Percentiles rank a stretch among this genome's conserved stretches.
Evolutionary conservation across 2,888 invertebrate genomes (phyloP).

Genomic region (Clivina fossor): DNA sequence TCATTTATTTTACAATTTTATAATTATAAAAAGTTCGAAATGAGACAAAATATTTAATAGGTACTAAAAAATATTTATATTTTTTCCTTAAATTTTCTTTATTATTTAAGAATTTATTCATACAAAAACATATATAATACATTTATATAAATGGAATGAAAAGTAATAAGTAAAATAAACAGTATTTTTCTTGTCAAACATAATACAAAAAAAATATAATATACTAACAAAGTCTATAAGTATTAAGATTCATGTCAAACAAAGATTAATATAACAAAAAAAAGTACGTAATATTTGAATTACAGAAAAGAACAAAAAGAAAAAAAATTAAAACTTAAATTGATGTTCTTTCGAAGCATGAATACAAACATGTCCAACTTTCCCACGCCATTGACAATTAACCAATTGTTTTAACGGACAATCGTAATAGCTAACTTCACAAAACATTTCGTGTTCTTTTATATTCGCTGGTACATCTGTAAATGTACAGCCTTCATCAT

Average conservation of each 20-base stretch:
- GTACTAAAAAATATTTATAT: too few relatives aligned
- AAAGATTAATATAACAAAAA: neutral
- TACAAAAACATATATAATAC: too few relatives aligned
- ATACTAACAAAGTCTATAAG: too few relatives aligned
- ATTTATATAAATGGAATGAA: too few relatives aligned
- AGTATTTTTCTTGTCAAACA: too few relatives aligned
- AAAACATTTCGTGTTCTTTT: slow-evolving; percentile 23
- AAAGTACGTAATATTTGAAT: neutral
- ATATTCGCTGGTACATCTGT: slow-evolving; percentile 22
- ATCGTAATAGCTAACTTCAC: slow-evolving; percentile 22
- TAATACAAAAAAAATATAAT: too few relatives aligned
- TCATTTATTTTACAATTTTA: neutral
- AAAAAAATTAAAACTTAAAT: slow-evolving; percentile 16
- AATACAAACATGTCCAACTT: slow-evolving; percentile 21
- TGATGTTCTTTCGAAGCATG: slow-evolving; percentile 28
- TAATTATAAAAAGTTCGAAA: too few relatives aligned
- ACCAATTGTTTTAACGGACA: slow-evolving; percentile 25
- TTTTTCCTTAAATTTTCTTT: too few relatives aligned
- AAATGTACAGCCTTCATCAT: slow-evolving; percentile 23
- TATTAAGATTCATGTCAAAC: neutral
- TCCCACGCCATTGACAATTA: slow-evolving; percentile 27
- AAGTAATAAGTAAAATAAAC: too few relatives aligned
- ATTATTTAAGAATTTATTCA: too few relatives aligned
- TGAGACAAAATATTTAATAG: too few relatives aligned
- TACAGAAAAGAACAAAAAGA: neutral